Conservation (phyloP, 1,140 invertebrate species). For the Radopholus similis region DNA sequence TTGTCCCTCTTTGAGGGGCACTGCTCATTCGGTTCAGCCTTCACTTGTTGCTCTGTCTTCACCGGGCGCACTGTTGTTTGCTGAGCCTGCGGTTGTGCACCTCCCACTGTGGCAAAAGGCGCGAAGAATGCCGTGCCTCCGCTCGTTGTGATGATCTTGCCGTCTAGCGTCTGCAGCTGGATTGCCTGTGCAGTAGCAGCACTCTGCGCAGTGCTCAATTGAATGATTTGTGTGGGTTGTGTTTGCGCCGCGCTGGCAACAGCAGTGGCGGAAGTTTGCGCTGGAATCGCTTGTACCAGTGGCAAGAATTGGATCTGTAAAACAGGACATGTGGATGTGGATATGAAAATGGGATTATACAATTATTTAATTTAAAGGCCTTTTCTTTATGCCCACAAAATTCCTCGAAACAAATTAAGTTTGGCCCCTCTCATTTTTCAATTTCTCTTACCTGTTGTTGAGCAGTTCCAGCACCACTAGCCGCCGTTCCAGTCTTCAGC, state of each 20-base stretch:
- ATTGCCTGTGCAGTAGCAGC: conserved; percentile 9
- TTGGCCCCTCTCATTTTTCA: too few species aligned
- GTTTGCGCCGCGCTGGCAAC: background rate
- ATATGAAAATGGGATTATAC: too few species aligned
- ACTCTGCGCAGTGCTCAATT: conserved; percentile 15
- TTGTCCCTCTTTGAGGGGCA: background rate
- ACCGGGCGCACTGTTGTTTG: background rate
- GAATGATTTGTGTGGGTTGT: conserved; percentile 18
- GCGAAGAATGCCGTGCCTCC: background rate
- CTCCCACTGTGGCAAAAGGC: background rate
- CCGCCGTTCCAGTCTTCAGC: background rate
- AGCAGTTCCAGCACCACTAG: background rate
- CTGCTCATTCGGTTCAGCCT: background rate
- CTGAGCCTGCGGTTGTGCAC: background rate
- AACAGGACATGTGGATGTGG: background rate
- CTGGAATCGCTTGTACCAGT: conserved; percentile 18
- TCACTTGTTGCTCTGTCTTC: background rate
- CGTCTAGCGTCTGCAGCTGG: conserved; percentile 21
- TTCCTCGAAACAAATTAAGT: too few species aligned
- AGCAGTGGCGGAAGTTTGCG: background rate
- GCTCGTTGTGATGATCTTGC: conserved; percentile 18
- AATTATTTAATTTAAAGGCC: too few species aligned
- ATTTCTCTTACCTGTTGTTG: too few species aligned
- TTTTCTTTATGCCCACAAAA: too few species aligned
- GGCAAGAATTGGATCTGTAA: conserved; percentile 26